Evolutionary conservation across 2,113 vertebrate species (phyloP).

Genomic region (Psittacula cyanocephala): DNA sequence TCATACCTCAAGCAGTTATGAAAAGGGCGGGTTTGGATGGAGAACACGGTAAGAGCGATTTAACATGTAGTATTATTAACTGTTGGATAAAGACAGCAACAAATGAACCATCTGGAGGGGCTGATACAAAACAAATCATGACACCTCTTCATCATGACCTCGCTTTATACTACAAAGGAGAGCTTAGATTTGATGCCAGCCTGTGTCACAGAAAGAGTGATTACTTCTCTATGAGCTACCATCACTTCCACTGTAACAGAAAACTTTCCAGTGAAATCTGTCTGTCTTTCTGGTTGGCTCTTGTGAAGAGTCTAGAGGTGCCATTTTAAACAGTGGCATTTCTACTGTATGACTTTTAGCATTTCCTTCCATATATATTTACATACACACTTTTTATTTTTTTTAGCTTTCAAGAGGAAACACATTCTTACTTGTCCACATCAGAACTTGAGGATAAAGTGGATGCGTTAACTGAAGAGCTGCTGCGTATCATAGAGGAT

Average conservation of each 20-base stretch:
- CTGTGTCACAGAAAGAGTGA: background rate
- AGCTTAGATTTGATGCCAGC: background rate
- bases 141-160: background rate
- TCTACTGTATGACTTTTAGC: background rate
- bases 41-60: background rate
- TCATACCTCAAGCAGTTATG: background rate
- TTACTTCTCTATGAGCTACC: background rate
- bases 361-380: background rate
- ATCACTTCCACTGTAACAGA: no score
- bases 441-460: slow-evolving; percentile 17
- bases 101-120: background rate
- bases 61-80: no score
- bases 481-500: background rate
- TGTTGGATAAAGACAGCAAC: background rate
- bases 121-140: background rate
- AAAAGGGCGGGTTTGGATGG: background rate
- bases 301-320: background rate
- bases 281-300: background rate
- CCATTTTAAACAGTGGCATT: fast-evolving
- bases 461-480: slow-evolving; percentile 35
- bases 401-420: slow-evolving; percentile 1
- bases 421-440: background rate
- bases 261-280: background rate
- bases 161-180: background rate
- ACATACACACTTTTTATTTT: background rate